A percentile compares a stretch with the other conserved stretches of the same genome.
Conservation (phyloP, 2,888 invertebrate genomes). For the Endomychus coccineus region DNA sequence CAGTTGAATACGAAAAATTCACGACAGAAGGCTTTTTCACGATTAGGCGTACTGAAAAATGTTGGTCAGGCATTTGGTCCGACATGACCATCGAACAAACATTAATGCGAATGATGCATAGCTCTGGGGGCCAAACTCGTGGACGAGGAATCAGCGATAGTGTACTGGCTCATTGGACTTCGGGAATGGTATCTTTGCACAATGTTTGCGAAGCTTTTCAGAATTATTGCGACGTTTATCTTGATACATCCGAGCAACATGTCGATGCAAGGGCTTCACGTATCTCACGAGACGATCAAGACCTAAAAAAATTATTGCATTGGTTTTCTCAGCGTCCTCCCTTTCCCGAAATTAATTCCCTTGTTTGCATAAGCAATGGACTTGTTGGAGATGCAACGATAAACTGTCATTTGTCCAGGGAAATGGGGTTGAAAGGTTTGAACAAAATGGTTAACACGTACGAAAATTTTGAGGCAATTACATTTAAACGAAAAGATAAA, state of each 20-base stretch:
- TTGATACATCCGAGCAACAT: slow-evolving; percentile 19
- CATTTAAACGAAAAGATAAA: neutral
- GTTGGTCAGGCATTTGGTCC: slow-evolving; percentile 23
- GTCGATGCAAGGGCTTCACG: slow-evolving; percentile 18
- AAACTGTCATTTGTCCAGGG: slow-evolving; percentile 1
- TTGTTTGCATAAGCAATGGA: slow-evolving; percentile 9
- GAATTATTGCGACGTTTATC: slow-evolving; percentile 21
- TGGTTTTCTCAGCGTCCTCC: slow-evolving; percentile 5
- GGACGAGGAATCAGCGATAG: slow-evolving; percentile 19
- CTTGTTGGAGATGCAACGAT: slow-evolving; percentile 10
- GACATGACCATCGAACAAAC: slow-evolving; percentile 26
- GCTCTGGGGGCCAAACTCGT: slow-evolving; percentile 20
- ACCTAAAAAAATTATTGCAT: slow-evolving; percentile 9
- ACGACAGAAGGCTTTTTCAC: slow-evolving; percentile 18
- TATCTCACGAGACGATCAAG: slow-evolving; percentile 6
- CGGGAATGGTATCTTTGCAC: slow-evolving; percentile 17
- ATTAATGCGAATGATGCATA: slow-evolving; percentile 26
- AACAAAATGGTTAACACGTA: neutral
- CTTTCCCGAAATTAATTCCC: slow-evolving; percentile 4
- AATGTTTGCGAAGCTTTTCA: slow-evolving; percentile 24
- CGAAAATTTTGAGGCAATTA: neutral
- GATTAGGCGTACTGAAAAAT: slow-evolving; percentile 19
- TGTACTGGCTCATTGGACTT: slow-evolving; percentile 18
- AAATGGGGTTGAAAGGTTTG: neutral
- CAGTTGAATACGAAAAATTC: slow-evolving; percentile 21